Conservation (phyloP, 2,888 invertebrate genomes). For the Stramonita haemastoma region DNA sequence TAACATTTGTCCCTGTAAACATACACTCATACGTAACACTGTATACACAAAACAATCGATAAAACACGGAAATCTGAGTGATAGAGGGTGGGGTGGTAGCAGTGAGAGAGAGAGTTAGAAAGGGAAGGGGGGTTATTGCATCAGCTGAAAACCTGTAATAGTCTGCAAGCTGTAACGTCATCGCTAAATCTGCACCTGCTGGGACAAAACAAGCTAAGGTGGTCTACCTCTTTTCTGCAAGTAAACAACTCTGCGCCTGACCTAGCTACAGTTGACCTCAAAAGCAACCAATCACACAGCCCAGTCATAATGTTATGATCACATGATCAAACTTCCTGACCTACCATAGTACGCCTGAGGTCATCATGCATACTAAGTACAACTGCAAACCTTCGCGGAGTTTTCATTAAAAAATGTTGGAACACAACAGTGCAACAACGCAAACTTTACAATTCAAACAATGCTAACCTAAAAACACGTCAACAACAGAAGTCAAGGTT, state of each 20-base stretch:
- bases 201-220: background rate
- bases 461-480: background rate
- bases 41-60: background rate
- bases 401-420: background rate
- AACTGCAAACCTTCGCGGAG: background rate
- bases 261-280: background rate
- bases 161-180: background rate
- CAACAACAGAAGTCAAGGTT: background rate
- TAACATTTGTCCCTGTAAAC: background rate
- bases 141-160: too few relatives aligned
- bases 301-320: slow-evolving; percentile 13
- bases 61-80: background rate
- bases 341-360: background rate
- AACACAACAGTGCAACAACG: background rate
- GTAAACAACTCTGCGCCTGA: slow-evolving; percentile 14
- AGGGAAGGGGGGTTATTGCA: too few relatives aligned
- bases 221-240: background rate
- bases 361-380: slow-evolving; percentile 29
- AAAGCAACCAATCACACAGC: slow-evolving; percentile 13
- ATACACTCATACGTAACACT: background rate
- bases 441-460: background rate
- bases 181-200: background rate
- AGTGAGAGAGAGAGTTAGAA: too few relatives aligned
- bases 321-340: slow-evolving; percentile 31
- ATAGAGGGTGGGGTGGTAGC: too few relatives aligned